Evolutionary conservation across 2,113 vertebrate species (phyloP), one percentile per base, ranked within the genome.

Genomic region (Nesogale talazaci): DNA sequence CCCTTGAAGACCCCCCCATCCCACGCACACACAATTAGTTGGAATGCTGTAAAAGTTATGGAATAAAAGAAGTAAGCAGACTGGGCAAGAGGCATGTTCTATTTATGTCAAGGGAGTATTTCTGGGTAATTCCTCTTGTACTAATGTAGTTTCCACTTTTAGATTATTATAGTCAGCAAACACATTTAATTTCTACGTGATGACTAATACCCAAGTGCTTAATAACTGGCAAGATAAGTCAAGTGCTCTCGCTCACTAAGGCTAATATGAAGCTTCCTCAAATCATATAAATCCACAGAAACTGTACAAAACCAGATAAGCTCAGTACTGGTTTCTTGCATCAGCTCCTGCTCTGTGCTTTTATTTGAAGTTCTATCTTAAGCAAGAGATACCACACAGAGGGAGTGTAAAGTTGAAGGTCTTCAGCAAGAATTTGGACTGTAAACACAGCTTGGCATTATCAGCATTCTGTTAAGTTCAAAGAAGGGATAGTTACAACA

Each of bases 401-500:
- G 56, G 57, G 81, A 96, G 83, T 59, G 36, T 87, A 92, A 86
- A 96, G 95, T 86, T 94, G 92, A 97, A 96, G 93, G 96, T 95
- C 90, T 91, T 89, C 52, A 91, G 75, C 65, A 95, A 89, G 89
- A 94, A 93, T 92, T 0, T 93, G 92, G 89, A 96, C 83, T 69
- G 72, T 95, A 86, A 94, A 96, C 87, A 94, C 84, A 95, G 94
- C 92, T 86, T 94, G 93, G 91, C 65, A 94, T 88, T 91, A 93
- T 94, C 91, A 86, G 83, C 85, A 92, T 93, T 94, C 94, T 91
- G 93, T 57, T 90, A 89, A 94, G 93, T 95, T 94, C 95, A 95
- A 94, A 96, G 96, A 91, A 92, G 89, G 92, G 83, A 82, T 19
- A 75, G 85, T 91, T 94, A 95, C 85, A 94, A 94, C 92, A 96